Evolutionary conservation across 2,113 vertebrate genomes (phyloP).

Genomic region (Phalacrocorax aristotelis): DNA sequence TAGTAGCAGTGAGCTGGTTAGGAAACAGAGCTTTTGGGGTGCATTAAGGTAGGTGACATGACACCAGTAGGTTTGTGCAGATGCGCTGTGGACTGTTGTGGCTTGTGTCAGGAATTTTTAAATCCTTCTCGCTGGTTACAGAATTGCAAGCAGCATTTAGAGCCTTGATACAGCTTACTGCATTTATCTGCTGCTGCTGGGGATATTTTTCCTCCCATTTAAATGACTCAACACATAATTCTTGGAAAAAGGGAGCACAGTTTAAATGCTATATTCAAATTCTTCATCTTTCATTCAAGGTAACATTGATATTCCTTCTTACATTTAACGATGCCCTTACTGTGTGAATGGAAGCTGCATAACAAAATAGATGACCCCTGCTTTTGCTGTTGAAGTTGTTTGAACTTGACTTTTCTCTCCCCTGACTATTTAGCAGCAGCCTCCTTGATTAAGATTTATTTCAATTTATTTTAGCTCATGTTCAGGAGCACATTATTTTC

Average conservation of each 20-base stretch:
- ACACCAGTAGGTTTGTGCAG: not conserved
- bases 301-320: not conserved
- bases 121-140: not conserved
- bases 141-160: not conserved
- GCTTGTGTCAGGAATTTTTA: not conserved
- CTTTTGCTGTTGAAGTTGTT: not conserved
- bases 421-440: not conserved
- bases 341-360: not conserved
- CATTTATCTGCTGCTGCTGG: not conserved
- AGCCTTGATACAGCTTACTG: not conserved
- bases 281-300: not conserved
- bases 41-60: not conserved
- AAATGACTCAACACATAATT: not conserved
- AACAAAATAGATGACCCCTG: not conserved
- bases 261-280: not conserved
- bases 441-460: constrained; percentile 14
- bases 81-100: not conserved
- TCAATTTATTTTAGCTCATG: not conserved
- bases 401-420: not conserved
- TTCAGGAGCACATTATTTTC: not conserved
- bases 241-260: not conserved
- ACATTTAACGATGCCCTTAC: not conserved
- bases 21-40: not conserved
- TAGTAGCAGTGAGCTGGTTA: not conserved
- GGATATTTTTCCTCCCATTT: not conserved